phyloP scores from a whole-genome alignment of 1,140 invertebrate species.

The Leptoteleia sp. region DNA sequence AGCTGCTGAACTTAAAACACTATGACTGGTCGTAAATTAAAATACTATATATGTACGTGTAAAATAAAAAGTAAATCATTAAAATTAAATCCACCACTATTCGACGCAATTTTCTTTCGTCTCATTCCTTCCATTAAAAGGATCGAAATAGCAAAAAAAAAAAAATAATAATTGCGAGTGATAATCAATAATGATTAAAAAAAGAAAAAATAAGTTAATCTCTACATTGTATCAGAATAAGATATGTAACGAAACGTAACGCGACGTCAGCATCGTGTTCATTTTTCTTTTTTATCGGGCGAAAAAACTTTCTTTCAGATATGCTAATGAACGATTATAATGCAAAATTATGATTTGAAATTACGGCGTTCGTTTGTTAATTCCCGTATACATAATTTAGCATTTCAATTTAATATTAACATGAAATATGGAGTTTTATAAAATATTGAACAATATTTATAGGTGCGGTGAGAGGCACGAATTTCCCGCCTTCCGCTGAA shows the following conservation, averaged over 20 bases:
- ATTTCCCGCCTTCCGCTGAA: too few species aligned
- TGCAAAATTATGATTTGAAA: slow-evolving; percentile 26
- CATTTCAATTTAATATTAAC: neutral
- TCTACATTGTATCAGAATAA: slow-evolving; percentile 1
- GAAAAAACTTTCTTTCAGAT: slow-evolving; percentile 48
- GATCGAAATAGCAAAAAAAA: too few species aligned
- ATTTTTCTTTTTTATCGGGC: slow-evolving; percentile 45
- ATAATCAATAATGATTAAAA: neutral
- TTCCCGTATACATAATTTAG: slow-evolving; percentile 10
- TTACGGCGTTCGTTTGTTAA: slow-evolving; percentile 17
- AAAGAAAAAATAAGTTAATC: neutral
- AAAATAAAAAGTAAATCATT: too few species aligned
- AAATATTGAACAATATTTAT: too few species aligned
- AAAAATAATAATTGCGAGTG: too few species aligned
- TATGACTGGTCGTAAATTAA: slow-evolving; percentile 10
- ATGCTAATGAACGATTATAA: slow-evolving; percentile 49
- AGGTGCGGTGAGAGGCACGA: too few species aligned
- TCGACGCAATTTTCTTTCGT: too few species aligned
- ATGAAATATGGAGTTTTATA: too few species aligned
- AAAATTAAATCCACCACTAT: too few species aligned
- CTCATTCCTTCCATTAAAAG: too few species aligned
- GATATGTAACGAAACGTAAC: slow-evolving; percentile 17
- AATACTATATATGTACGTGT: too few species aligned
- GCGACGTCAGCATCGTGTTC: slow-evolving; percentile 44
- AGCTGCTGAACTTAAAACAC: neutral